A percentile compares a stretch with the other conserved stretches of the same genome.
phyloP scores from a whole-genome alignment of 2,888 invertebrate species.

The Hypolimnas misippus region DNA sequence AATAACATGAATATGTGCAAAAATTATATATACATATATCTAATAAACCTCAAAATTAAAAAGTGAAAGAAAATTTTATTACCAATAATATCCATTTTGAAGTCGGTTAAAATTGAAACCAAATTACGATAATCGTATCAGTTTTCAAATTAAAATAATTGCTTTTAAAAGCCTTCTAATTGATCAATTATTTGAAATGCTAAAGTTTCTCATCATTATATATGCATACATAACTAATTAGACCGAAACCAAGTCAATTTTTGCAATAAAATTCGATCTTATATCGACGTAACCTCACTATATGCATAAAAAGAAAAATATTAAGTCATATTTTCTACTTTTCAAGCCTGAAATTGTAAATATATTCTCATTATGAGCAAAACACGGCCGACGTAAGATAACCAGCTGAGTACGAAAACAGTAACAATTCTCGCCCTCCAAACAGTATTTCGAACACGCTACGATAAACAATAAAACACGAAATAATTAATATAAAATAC shows the following conservation, averaged over 20 bases:
- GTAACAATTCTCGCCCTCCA: no score
- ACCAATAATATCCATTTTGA: no score
- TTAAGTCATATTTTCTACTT: background rate
- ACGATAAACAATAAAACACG: background rate
- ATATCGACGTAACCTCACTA: background rate
- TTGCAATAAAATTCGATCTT: background rate
- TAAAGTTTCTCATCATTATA: background rate
- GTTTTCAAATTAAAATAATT: no score
- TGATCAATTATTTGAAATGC: background rate
- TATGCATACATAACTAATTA: background rate
- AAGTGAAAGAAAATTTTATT: no score
- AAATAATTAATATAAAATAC: conserved; percentile 12
- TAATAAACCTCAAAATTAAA: no score
- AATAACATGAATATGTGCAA: no score
- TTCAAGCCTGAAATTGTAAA: background rate
- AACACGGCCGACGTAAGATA: background rate
- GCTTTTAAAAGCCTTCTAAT: background rate
- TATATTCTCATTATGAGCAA: background rate
- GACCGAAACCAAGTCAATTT: background rate
- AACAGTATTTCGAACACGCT: background rate
- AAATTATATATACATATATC: no score
- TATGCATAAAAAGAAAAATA: background rate
- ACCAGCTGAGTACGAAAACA: background rate
- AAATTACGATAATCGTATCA: background rate
- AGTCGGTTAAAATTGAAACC: no score